phyloP scores from a whole-genome alignment of 2,797 vertebrate genomes.

The Enteromius argenteus region DNA sequence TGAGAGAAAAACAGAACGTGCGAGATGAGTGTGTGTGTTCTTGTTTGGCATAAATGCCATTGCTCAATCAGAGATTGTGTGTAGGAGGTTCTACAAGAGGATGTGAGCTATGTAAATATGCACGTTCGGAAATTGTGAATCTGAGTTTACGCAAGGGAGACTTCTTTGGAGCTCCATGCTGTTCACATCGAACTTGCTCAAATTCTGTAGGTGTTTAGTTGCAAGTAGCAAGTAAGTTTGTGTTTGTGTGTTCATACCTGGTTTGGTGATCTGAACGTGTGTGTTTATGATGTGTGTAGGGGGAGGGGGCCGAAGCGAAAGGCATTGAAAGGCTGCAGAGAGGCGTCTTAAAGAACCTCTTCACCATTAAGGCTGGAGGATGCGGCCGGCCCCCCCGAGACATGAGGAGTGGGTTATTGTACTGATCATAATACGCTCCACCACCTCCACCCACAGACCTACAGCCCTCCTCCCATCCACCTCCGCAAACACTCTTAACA shows the following conservation, averaged over 20 bases:
- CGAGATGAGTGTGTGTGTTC: slow-evolving; percentile 26
- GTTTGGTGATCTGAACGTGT: slow-evolving; percentile 37
- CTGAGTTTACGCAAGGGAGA: background rate
- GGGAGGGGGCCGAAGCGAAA: slow-evolving; percentile 62
- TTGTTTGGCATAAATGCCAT: slow-evolving; percentile 38
- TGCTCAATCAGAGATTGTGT: slow-evolving; percentile 45
- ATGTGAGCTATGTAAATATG: slow-evolving; percentile 36
- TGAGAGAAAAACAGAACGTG: slow-evolving; percentile 26
- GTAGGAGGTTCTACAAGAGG: slow-evolving; percentile 44
- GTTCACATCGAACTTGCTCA: background rate
- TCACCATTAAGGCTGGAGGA: slow-evolving; percentile 76
- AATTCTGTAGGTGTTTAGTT: background rate
- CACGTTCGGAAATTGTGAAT: slow-evolving; percentile 31
- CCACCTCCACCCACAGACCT: slow-evolving; percentile 62
- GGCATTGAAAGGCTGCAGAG: slow-evolving; percentile 61
- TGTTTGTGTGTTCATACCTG: slow-evolving; percentile 26
- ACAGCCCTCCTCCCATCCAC: slow-evolving; percentile 39
- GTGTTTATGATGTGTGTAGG: slow-evolving; percentile 40
- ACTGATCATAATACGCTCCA: slow-evolving; percentile 67
- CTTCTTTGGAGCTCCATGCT: background rate
- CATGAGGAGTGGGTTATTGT: slow-evolving; percentile 69
- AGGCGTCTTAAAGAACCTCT: slow-evolving; percentile 72
- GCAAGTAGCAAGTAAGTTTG: slow-evolving; percentile 1
- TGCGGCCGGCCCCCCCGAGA: slow-evolving; percentile 63
- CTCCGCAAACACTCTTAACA: slow-evolving; percentile 45